phyloP scores from a whole-genome alignment of 2,888 invertebrate species.

The Cyrtodaria siliqua region DNA sequence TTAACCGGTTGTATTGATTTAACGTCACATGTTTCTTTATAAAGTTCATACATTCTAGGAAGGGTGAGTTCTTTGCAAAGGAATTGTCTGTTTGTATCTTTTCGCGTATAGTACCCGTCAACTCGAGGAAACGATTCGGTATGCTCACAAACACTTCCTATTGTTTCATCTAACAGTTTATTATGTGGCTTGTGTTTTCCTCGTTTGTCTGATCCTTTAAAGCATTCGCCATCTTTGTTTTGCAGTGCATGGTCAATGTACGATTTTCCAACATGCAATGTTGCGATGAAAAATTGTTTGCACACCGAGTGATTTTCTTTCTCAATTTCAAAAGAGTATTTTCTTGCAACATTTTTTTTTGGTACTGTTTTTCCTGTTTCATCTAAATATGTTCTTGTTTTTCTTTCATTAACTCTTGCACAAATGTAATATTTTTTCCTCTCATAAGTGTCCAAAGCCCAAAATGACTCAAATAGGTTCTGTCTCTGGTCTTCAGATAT shows the following conservation, averaged over 20 bases:
- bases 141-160: slow-evolving; percentile 31
- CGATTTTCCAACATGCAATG: slow-evolving; percentile 1
- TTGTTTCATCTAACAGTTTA: slow-evolving; percentile 1
- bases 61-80: slow-evolving; percentile 40
- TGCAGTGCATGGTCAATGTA: slow-evolving; percentile 10
- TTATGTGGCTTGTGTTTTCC: slow-evolving; percentile 9
- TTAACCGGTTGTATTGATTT: slow-evolving; percentile 17
- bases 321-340: slow-evolving; percentile 21
- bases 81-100: slow-evolving; percentile 33
- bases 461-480: slow-evolving; percentile 31
- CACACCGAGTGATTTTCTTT: slow-evolving; percentile 24
- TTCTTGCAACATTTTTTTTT: slow-evolving; percentile 20
- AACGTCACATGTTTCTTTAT: slow-evolving; percentile 17
- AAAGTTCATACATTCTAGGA: slow-evolving; percentile 40
- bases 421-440: slow-evolving; percentile 45
- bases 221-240: slow-evolving; percentile 1
- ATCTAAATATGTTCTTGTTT: slow-evolving; percentile 24
- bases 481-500: slow-evolving; percentile 23
- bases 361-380: slow-evolving; percentile 1
- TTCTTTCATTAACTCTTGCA: slow-evolving; percentile 23
- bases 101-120: slow-evolving; percentile 48
- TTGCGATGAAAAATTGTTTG: background rate
- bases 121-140: slow-evolving; percentile 56
- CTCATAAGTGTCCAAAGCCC: slow-evolving; percentile 29
- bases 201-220: slow-evolving; percentile 5